These are phyloP conservation scores for Geotrypetes seraphini DNA, from an alignment of 2,797 vertebrate species.

Conservation along the genomic window DNA sequence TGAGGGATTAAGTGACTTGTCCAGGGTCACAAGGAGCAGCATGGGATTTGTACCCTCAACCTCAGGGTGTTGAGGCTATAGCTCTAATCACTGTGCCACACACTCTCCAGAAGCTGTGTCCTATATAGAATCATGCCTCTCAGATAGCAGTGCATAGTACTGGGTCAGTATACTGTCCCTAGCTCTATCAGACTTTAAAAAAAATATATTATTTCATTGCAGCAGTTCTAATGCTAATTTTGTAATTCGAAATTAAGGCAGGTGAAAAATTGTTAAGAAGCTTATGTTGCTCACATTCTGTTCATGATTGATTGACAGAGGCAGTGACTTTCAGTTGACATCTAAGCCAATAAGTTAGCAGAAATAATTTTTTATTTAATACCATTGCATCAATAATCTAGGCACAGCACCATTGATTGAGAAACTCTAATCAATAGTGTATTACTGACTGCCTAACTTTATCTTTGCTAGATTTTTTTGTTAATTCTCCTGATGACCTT, in stretches of 20 bases:
- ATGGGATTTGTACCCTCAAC: no score
- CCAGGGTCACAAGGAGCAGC: no score
- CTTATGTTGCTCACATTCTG: conserved; percentile 50
- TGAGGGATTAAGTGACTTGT: no score
- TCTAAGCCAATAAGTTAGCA: conserved; percentile 68
- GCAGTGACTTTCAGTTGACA: conserved; percentile 74
- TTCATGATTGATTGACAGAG: conserved; percentile 57
- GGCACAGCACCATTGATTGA: conserved; percentile 65
- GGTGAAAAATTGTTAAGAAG: conserved; percentile 35
- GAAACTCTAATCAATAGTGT: conserved; percentile 67
- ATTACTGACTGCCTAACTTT: conserved; percentile 66
- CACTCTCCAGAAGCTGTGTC: no score
- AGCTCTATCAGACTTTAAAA: no score
- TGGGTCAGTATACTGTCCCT: no score
- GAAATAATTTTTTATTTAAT: conserved; percentile 76
- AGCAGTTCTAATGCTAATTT: conserved; percentile 33
- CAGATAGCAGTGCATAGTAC: no score
- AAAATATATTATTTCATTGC: conserved; percentile 27
- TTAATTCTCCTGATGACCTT: conserved; percentile 65
- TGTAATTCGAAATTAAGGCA: conserved; percentile 26
- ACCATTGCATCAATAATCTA: conserved; percentile 70
- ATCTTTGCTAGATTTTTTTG: conserved; percentile 61
- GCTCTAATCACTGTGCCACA: no score
- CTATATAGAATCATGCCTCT: no score
- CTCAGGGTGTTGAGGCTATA: no score